Base-by-base conservation (phyloP, 2,113 vertebrate species). In the Ginglymostoma cirratum region DNA sequence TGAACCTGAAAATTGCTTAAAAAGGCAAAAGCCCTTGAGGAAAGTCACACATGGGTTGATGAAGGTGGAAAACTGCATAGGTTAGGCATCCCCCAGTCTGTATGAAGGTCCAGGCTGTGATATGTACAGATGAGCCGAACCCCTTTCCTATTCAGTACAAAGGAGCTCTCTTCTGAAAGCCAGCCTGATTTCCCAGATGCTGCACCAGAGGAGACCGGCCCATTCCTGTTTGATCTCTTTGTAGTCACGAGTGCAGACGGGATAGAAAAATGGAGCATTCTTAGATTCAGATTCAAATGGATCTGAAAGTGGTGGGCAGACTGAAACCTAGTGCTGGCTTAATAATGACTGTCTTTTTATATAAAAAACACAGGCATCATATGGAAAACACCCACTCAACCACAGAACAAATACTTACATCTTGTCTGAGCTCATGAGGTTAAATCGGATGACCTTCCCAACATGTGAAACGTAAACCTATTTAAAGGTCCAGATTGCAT, bases 401-500 rank as follows among this genome's bases (percentile, higher is more conserved):
- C 69, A 34, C 94, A 72, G 45, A 72, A 30, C 27, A 94, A 72
- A 72, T 10, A 38, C 55, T 45, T 72, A 72, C 67, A 34, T 72
- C 24, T 95, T 72, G 24, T 95, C 38, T 72, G 27, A 72, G 45
- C 94, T 72, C 42, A 38, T 30, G 69, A 95, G 24, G 42, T 95
- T 95, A 72, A 95, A 48, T 72, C 67, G 52, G 94, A 95, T 95
- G 94, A 34, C 69, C 72, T 48, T 34, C 92, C 30, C 17, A 83
- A 61, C 8, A 19, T 38, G 38, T 10, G 89, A 67, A 66, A 93
- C 23, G 89, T 24, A 38, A 93, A 66, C 38, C 89, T 72, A 95
- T 70, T 95, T 95, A 52, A 95, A 95, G 94, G 23, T 76, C 70
- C 42, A 95, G 24, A 72, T 95, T 95, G 94, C 67, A 52, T 95